Percentiles rank a stretch among this genome's conserved stretches.
Conservation (phyloP, 2,113 vertebrate genomes). For the Paramisgurnus dabryanus region DNA sequence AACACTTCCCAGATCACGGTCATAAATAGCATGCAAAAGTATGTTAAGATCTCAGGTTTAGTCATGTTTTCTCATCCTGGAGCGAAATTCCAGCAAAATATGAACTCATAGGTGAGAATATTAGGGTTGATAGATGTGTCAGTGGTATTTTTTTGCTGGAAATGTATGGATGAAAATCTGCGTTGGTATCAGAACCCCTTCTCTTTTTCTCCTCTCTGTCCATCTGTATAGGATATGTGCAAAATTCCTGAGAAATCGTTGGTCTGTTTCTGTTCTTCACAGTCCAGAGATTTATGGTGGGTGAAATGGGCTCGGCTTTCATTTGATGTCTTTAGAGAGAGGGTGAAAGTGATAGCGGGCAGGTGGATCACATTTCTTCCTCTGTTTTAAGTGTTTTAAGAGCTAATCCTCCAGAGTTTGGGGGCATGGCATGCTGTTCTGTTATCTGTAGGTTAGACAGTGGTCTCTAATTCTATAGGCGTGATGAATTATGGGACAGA, state of each 20-base stretch:
- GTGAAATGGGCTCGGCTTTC: conserved; percentile 31
- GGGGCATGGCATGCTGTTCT: conserved; percentile 2
- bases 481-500: neutral
- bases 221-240: conserved; percentile 34
- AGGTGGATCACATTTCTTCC: conserved; percentile 32
- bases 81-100: conserved; percentile 38
- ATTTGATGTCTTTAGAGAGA: conserved; percentile 41
- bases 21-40: conserved; percentile 9
- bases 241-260: conserved; percentile 41
- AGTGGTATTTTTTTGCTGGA: neutral
- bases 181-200: neutral
- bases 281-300: conserved; percentile 36
- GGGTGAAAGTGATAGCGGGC: conserved; percentile 20
- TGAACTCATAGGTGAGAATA: neutral
- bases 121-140: no score
- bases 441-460: neutral
- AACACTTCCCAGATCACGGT: neutral
- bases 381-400: conserved; percentile 34
- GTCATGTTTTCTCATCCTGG: neutral
- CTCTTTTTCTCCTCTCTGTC: neutral
- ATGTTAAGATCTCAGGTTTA: neutral
- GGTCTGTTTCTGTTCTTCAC: conserved; percentile 5
- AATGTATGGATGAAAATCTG: neutral
- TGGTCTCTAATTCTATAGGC: neutral
- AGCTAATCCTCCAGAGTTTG: neutral